Conservation (phyloP, 2,797 vertebrate species). For the Gambelia wislizenii region DNA sequence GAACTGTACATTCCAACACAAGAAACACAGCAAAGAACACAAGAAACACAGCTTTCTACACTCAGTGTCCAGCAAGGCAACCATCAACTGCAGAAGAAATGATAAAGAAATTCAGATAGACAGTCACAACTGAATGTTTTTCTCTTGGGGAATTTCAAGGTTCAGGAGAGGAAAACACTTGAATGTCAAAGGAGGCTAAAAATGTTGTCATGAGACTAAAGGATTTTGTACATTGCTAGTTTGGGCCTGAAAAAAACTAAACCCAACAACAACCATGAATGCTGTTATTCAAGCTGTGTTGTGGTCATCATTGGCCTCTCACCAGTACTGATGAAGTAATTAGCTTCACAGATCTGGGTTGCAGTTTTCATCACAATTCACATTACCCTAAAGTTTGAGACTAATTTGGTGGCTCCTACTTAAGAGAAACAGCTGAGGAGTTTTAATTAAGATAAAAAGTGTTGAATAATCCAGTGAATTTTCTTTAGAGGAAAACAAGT, state of each 20-base stretch:
- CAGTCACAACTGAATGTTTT: neutral
- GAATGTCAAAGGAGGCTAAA: neutral
- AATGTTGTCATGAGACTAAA: neutral
- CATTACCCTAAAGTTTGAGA: too few species aligned
- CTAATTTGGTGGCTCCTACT: too few species aligned
- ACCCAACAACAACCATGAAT: too few species aligned
- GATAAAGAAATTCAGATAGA: neutral
- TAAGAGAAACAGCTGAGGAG: neutral
- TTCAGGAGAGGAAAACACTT: neutral
- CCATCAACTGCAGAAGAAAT: slow-evolving; percentile 20
- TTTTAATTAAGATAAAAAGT: neutral
- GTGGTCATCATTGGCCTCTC: neutral
- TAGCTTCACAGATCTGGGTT: too few species aligned
- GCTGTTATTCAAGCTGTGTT: slow-evolving; percentile 1
- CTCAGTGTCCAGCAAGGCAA: slow-evolving; percentile 18
- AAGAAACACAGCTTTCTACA: neutral
- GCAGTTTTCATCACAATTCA: neutral
- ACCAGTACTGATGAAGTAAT: neutral
- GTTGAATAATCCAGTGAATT: neutral
- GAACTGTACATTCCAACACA: slow-evolving; percentile 35
- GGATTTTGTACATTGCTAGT: neutral
- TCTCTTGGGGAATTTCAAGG: neutral
- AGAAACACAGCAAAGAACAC: neutral
- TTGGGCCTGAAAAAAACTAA: neutral
- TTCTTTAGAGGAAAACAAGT: neutral